Base-by-base conservation (phyloP, 2,888 invertebrate genomes). In the Ischnus inquisitorius region DNA sequence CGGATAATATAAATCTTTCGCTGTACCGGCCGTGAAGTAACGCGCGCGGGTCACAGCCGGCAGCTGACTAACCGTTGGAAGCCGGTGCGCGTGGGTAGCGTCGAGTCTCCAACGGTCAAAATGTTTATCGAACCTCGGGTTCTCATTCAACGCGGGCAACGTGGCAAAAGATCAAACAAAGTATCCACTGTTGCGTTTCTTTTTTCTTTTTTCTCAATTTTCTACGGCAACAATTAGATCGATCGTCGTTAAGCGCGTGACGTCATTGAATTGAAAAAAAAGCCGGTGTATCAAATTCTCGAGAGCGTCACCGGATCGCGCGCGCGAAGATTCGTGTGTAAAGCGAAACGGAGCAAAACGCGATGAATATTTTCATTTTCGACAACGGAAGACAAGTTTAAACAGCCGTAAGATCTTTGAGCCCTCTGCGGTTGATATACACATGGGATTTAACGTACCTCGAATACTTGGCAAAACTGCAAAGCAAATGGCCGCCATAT, bases 131-230 rank as follows among this genome's bases (percentile, higher is more conserved):
- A 54, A 54, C 8, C 5, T 1, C 10, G 3, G 1, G 54, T 8
- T 54, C 22, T 54, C 22, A 3, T 12, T 54, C 1, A 22, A 19
- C 10, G 1, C n/a, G n/a, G n/a, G n/a, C n/a, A n/a, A n/a, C n/a
- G n/a, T n/a, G 97, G 97, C 83, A 99, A 94, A 91, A 98, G 95
- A 93, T 98, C 97, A 0, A 95, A 94, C 83, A 97, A 93, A 88
- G 95, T 94, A 84, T 94, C 95, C 85, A 88, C 84, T 65, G 46
- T 87, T n/a, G 75, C 69, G 12, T 28, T 62, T 14, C 67, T 46
- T 62, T 28, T 51, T 43, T 84, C 80, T 28, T 19, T 67, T n/a
- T 69, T 22, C 14, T n/a, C 4, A 14, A 25, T 3, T 51, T 46
- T 14, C 8, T 51, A 16, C 51, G 51, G 1, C 51, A 16, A 51